Evolutionary conservation across 2,888 invertebrate species (phyloP), one percentile per base, ranked within the genome.

Genomic region (Brachycybe producta): DNA sequence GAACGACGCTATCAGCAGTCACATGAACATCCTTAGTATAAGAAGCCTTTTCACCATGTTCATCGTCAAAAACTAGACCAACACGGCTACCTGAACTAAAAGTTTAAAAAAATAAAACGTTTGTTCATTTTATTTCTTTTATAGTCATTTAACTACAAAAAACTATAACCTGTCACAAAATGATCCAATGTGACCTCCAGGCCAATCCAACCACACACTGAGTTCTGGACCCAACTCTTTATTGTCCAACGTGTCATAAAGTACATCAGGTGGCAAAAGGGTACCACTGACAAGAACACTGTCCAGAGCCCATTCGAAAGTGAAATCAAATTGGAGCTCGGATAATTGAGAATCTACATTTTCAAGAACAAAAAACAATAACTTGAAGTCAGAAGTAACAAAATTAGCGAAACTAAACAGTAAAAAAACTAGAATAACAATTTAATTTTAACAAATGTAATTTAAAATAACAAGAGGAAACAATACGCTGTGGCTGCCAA

Each of bases 201-300:
- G 68, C 57, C 65, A 63, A 58, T 67, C 67, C 17, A 65, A 57
- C 67, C 66, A 68, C n/a, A 61, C 59, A 43, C 62, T 62, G 11
- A 60, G 54, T 26, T 59, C 61, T 1, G 61, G 60, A 19, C 35
- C 35, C 4, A 51, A 53, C 2, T 48, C 46, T 17, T 11, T 4
- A 35, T 35, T 19, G 15, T 61, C 58, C 58, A 69, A 65, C 46
- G 61, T 59, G 43, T 67, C 67, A 41, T 61, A 58, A 36, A 69
- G 52, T 13, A 60, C 57, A 51, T 61, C 61, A 7, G 64, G 64
- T 42, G 62, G 62, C 51, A 64, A 58, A 58, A 64, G 62, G 24
- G 55, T 53, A 13, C 66, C 64, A 3, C 67, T 68, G 39, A 68
- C 62, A 52, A 62, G 64, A 38, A 68, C 54, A 52, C 68, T 65